Evolutionary conservation across 2,113 vertebrate genomes (phyloP).

Genomic region (Lethenteron reissneri): DNA sequence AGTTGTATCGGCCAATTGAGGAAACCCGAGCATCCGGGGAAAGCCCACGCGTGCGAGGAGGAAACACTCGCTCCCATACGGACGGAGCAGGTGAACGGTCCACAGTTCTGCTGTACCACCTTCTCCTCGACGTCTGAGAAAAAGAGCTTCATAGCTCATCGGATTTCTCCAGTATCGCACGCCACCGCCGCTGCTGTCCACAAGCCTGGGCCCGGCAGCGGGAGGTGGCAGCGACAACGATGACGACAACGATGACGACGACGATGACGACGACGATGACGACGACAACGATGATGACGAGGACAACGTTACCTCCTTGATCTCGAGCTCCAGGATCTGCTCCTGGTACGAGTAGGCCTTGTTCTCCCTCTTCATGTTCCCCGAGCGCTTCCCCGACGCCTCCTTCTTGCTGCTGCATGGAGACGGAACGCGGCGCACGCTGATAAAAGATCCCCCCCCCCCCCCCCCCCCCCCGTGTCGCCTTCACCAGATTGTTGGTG

Average conservation of each 20-base stretch:
- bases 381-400: constrained; percentile 12
- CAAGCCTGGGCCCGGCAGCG: too few relatives aligned
- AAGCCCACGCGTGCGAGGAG: too few relatives aligned
- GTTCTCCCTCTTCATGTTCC: constrained; percentile 85
- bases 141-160: too few relatives aligned
- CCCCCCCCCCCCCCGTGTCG: background rate
- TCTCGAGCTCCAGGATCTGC: constrained; percentile 84
- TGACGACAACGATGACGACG: background rate
- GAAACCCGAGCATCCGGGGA: too few relatives aligned
- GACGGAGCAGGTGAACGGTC: too few relatives aligned
- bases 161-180: too few relatives aligned
- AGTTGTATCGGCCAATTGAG: too few relatives aligned
- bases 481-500: background rate
- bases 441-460: background rate
- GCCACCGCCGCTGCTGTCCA: too few relatives aligned
- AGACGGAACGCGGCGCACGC: background rate
- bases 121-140: too few relatives aligned
- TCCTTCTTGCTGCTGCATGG: constrained; percentile 43
- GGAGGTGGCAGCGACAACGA: too few relatives aligned
- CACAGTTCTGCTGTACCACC: too few relatives aligned
- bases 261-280: background rate
- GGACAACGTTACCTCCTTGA: constrained; percentile 55
- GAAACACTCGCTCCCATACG: too few relatives aligned
- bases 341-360: constrained; percentile 96
- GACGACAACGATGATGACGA: background rate